Evolutionary conservation across 1,140 invertebrate species (phyloP).

Genomic region (Pseudomyrmex sp.): DNA sequence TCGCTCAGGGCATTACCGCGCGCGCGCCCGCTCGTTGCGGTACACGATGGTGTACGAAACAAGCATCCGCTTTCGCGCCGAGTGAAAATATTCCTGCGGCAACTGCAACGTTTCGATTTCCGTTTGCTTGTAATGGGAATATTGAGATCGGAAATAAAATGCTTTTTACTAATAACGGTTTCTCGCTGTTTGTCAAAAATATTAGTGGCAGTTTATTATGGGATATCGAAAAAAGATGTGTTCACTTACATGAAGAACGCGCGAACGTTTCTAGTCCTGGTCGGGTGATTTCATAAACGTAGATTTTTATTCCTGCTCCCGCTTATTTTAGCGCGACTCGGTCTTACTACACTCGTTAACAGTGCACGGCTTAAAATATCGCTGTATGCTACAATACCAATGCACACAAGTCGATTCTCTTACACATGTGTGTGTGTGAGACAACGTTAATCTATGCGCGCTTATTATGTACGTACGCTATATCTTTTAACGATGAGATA

Average conservation of each 20-base stretch:
- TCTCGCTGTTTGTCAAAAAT: background rate
- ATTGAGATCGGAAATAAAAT: conserved; percentile 52
- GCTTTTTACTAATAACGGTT: conserved; percentile 13
- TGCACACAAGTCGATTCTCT: background rate
- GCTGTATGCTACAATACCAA: conserved; percentile 18
- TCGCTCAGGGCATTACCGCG: conserved; percentile 37
- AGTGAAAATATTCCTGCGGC: conserved; percentile 32
- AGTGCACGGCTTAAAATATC: conserved; percentile 26
- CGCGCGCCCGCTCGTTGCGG: conserved; percentile 19
- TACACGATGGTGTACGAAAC: conserved; percentile 42
- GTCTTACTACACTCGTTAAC: conserved; percentile 36
- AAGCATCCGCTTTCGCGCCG: conserved; percentile 29
- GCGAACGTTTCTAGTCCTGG: conserved; percentile 15
- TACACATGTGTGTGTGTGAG: background rate
- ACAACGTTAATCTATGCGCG: conserved; percentile 38
- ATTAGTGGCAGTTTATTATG: conserved; percentile 29
- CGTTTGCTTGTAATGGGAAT: conserved; percentile 12
- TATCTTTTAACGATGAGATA: conserved; percentile 33
- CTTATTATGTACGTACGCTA: conserved; percentile 32
- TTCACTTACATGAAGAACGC: no score
- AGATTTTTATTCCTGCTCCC: conserved; percentile 9
- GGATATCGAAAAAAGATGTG: conserved; percentile 20
- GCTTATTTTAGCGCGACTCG: conserved; percentile 3
- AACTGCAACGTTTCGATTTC: conserved; percentile 41
- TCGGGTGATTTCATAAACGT: conserved; percentile 16